A percentile compares a stretch with the other conserved stretches of the same genome.
phyloP scores from a whole-genome alignment of 2,888 invertebrate species.

The Keiferia lycopersicella region DNA sequence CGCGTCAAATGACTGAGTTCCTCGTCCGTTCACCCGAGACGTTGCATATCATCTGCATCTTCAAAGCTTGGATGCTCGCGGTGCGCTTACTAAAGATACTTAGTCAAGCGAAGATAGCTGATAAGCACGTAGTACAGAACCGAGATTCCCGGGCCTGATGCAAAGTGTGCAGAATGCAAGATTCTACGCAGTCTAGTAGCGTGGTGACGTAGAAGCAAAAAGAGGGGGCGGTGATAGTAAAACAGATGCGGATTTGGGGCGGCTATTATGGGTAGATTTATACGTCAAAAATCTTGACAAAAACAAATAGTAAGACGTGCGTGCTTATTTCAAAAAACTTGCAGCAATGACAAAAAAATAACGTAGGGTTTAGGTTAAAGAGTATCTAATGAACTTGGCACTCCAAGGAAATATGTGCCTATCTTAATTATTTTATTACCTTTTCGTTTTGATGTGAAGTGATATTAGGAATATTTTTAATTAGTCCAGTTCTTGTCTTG shows the following conservation, averaged over 20 bases:
- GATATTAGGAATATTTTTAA: too few relatives aligned
- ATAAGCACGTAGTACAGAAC: conserved; percentile 25
- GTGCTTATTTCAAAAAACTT: too few relatives aligned
- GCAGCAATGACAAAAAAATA: too few relatives aligned
- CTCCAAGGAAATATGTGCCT: too few relatives aligned
- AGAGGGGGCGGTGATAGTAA: conserved; percentile 27
- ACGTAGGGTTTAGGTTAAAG: too few relatives aligned
- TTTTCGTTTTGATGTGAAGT: too few relatives aligned
- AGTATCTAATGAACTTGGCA: too few relatives aligned
- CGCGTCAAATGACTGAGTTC: conserved; percentile 12
- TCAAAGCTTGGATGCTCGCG: conserved; percentile 4
- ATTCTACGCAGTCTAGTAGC: conserved; percentile 24
- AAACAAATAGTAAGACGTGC: background rate
- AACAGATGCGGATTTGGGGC: conserved; percentile 10
- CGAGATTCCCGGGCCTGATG: conserved; percentile 19
- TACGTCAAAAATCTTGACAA: background rate
- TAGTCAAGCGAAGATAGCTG: conserved; percentile 19
- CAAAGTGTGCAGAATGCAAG: conserved; percentile 31
- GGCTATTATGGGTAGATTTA: background rate
- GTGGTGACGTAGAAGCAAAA: conserved; percentile 16
- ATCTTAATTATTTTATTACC: too few relatives aligned
- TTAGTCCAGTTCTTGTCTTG: too few relatives aligned
- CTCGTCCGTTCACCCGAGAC: conserved; percentile 19
- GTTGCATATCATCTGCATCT: conserved; percentile 10
- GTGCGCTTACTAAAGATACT: background rate